These are phyloP conservation scores for Orussus abietinus DNA, from an alignment of 1,140 invertebrate species.

Conservation along the genomic window DNA sequence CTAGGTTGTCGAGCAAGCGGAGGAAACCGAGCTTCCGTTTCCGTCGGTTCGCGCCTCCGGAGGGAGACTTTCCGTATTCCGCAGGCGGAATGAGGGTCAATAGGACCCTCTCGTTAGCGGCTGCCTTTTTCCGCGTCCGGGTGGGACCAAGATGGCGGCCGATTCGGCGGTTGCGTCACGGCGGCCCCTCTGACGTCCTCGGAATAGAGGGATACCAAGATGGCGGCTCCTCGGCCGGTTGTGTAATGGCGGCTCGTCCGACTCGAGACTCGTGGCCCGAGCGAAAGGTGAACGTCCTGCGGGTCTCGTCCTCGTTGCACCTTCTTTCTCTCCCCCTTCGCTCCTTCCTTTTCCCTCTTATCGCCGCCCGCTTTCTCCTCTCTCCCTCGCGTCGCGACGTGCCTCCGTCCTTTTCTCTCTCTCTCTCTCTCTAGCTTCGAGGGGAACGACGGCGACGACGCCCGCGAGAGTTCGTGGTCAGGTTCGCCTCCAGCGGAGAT, in stretches of 20 bases:
- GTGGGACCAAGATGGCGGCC: conserved; percentile 36
- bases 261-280: conserved; percentile 18
- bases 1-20: too few relatives aligned
- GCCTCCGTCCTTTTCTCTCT: background rate
- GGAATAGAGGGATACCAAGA: too few relatives aligned
- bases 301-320: conserved; percentile 20
- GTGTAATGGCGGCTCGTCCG: conserved; percentile 7
- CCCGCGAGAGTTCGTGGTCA: conserved; percentile 19
- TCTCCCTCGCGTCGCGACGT: background rate
- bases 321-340: conserved; percentile 12
- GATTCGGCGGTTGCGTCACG: conserved; percentile 36
- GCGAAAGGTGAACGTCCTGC: conserved; percentile 37
- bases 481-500: too few relatives aligned
- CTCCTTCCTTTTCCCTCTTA: conserved; percentile 4
- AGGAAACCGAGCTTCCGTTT: too few relatives aligned
- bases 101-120: too few relatives aligned
- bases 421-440: background rate
- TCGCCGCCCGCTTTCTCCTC: conserved; percentile 3
- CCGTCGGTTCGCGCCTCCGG: too few relatives aligned
- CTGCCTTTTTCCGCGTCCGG: too few relatives aligned
- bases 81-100: too few relatives aligned
- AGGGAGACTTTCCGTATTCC: too few relatives aligned
- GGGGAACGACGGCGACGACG: too few relatives aligned
- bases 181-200: conserved; percentile 16
- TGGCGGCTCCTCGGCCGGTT: background rate